Conservation (phyloP, 2,888 invertebrate species). For the Lymantria dispar region DNA sequence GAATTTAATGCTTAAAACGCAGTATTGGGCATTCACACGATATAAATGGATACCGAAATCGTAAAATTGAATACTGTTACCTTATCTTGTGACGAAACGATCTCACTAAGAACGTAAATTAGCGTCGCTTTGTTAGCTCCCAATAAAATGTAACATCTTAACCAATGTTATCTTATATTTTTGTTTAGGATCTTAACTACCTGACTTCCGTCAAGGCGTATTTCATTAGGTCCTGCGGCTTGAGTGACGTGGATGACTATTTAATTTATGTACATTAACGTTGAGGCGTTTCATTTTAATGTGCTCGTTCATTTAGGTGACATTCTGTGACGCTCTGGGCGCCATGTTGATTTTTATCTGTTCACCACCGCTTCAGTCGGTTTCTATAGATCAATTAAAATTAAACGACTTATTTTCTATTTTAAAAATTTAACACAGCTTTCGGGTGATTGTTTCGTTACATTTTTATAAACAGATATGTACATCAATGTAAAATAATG, state of each 20-base stretch:
- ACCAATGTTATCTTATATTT: constrained; percentile 76
- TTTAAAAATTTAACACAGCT: no score
- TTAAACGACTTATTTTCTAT: no score
- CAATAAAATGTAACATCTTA: constrained; percentile 78
- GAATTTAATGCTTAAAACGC: constrained; percentile 7
- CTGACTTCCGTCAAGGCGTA: constrained; percentile 75
- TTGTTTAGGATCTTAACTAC: constrained; percentile 78
- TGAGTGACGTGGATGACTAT: constrained; percentile 76
- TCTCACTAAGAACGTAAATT: constrained; percentile 67
- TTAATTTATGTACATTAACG: constrained; percentile 77
- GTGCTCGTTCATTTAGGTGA: constrained; percentile 71
- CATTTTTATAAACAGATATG: no score
- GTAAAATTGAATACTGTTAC: constrained; percentile 33
- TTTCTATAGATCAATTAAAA: constrained; percentile 13
- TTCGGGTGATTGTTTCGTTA: no score
- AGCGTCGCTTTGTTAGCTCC: constrained; percentile 70
- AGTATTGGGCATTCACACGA: constrained; percentile 17
- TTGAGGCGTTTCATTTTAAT: constrained; percentile 71
- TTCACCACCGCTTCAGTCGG: constrained; percentile 45
- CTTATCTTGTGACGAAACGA: constrained; percentile 44
- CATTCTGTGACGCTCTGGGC: constrained; percentile 73
- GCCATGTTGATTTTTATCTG: constrained; percentile 76
- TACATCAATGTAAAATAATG: no score
- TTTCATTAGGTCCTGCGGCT: constrained; percentile 60
- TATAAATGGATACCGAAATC: constrained; percentile 12